Percentiles rank a stretch among this genome's conserved stretches.
These are phyloP conservation scores for Clepsis dumicolana DNA, from an alignment of 2,888 invertebrate species.

Conservation along the genomic window DNA sequence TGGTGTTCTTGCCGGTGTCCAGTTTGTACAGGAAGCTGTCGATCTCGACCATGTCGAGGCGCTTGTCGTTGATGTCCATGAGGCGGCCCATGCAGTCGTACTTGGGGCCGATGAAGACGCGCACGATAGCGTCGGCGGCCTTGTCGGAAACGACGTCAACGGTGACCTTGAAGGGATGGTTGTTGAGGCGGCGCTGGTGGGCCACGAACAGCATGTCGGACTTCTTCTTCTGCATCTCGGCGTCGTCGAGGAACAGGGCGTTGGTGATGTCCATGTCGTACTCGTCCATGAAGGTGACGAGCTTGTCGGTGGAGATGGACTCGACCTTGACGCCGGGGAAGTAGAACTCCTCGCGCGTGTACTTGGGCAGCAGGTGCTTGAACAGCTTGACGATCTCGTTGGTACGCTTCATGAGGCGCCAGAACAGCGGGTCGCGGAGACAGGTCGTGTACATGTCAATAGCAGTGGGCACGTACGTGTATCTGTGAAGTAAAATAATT, in stretches of 20 bases:
- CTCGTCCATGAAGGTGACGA: constrained; percentile 90
- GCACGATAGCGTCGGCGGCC: constrained; percentile 86
- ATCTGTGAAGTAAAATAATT: constrained; percentile 56
- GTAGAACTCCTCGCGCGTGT: constrained; percentile 86
- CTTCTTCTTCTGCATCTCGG: constrained; percentile 79
- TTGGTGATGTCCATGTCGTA: constrained; percentile 89
- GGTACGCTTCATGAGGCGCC: constrained; percentile 88
- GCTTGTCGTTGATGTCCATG: constrained; percentile 79
- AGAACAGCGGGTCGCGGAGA: constrained; percentile 91
- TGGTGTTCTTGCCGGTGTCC: constrained; percentile 88
- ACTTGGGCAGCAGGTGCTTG: constrained; percentile 86
- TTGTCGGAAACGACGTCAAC: constrained; percentile 86
- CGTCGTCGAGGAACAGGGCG: constrained; percentile 81
- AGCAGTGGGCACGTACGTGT: constrained; percentile 85
- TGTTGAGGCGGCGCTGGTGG: constrained; percentile 88
- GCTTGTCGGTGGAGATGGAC: constrained; percentile 87
- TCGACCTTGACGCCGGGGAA: constrained; percentile 89
- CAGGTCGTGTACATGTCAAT: constrained; percentile 88
- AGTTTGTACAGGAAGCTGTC: constrained; percentile 87
- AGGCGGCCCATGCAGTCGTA: constrained; percentile 88
- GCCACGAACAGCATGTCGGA: constrained; percentile 82
- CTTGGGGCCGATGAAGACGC: constrained; percentile 90
- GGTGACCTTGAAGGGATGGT: constrained; percentile 88
- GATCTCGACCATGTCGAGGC: constrained; percentile 77
- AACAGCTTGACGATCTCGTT: constrained; percentile 84